Evolutionary conservation across 2,113 vertebrate genomes (phyloP).

Genomic region (Podilymbus podiceps): DNA sequence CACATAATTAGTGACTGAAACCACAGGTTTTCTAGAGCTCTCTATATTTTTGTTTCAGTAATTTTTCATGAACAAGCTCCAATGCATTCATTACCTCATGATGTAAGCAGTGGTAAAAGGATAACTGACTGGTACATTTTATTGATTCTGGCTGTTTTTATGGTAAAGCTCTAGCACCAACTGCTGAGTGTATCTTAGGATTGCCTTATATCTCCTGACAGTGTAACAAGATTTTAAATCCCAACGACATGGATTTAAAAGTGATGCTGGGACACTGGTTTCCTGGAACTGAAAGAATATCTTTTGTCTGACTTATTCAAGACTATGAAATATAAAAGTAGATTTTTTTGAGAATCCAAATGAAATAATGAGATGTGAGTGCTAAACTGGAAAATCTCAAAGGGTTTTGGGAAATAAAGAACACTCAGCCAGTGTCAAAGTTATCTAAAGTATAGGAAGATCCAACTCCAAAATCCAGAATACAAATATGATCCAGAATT

Average conservation of each 20-base stretch:
- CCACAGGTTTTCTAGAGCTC: not conserved
- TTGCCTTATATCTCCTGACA: not conserved
- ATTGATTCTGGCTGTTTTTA: not conserved
- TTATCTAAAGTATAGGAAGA: not conserved
- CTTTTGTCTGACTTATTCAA: not conserved
- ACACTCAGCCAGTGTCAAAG: not conserved
- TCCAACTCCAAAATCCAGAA: not conserved
- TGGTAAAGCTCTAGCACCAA: not conserved
- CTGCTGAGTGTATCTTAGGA: not conserved
- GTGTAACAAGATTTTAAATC: not conserved
- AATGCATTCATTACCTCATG: not conserved
- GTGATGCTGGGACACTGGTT: fast-evolving
- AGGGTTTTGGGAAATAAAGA: not conserved
- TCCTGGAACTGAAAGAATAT: not conserved
- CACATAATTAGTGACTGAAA: not conserved
- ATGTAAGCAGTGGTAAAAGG: not conserved
- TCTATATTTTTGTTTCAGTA: not conserved
- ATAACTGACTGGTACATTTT: not conserved
- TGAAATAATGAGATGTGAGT: not conserved
- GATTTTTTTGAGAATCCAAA: not conserved
- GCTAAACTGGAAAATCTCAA: not conserved
- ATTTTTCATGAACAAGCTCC: not conserved
- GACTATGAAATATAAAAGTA: not conserved
- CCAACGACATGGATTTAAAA: not conserved
- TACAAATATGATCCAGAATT: not conserved